Evolutionary conservation across 2,888 invertebrate genomes (phyloP).

Genomic region (Amphiduros pacificus): DNA sequence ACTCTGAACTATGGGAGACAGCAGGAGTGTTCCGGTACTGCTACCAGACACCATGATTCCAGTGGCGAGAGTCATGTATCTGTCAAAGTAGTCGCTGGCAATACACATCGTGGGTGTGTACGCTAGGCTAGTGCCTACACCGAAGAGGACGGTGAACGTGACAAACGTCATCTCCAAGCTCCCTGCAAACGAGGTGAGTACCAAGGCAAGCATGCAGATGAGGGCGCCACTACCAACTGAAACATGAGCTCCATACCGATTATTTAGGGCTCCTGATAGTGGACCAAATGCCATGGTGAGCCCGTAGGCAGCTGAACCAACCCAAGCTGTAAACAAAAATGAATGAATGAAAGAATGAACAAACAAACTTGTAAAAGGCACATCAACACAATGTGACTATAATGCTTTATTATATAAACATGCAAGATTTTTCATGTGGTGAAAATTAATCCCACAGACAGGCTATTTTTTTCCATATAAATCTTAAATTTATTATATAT

Average conservation of each 20-base stretch:
- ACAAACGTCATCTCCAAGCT: slow-evolving; percentile 35
- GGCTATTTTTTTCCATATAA: background rate
- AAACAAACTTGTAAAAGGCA: background rate
- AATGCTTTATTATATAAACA: no score
- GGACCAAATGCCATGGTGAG: slow-evolving; percentile 45
- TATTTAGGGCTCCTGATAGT: slow-evolving; percentile 35
- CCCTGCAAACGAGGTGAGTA: slow-evolving; percentile 40
- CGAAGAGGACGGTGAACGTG: slow-evolving; percentile 43
- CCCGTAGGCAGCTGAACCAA: slow-evolving; percentile 45
- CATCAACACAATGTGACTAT: background rate
- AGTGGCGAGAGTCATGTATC: slow-evolving; percentile 41
- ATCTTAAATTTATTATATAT: background rate
- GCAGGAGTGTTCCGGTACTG: slow-evolving; percentile 42
- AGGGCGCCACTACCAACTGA: slow-evolving; percentile 38
- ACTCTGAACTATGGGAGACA: slow-evolving; percentile 40
- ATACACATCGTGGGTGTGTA: slow-evolving; percentile 46
- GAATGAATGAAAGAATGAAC: background rate
- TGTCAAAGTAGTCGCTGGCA: slow-evolving; percentile 42
- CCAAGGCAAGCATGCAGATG: slow-evolving; percentile 37
- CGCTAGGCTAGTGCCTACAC: slow-evolving; percentile 42
- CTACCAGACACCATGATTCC: slow-evolving; percentile 41
- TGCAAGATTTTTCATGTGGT: no score
- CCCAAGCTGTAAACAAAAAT: slow-evolving; percentile 40
- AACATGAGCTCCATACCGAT: slow-evolving; percentile 35
- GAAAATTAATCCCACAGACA: background rate